A percentile compares a stretch with the other conserved stretches of the same genome.
phyloP scores from a whole-genome alignment of 2,888 invertebrate species.

The Orthonevra nobilis region DNA sequence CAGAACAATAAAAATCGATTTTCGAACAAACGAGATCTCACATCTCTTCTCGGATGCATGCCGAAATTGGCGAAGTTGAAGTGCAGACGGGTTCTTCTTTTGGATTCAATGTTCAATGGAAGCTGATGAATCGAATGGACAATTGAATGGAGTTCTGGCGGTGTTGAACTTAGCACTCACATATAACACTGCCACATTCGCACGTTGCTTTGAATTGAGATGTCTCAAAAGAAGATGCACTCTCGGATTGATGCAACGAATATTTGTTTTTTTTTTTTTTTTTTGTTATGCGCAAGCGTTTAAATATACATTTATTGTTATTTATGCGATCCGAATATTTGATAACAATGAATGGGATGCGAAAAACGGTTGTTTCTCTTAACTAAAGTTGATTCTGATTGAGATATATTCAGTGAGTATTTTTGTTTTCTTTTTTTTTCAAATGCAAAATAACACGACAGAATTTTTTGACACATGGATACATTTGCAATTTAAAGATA shows the following conservation, averaged over 20 bases:
- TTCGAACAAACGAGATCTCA: constrained; percentile 55
- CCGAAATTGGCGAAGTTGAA: constrained; percentile 52
- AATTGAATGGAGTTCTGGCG: constrained; percentile 60
- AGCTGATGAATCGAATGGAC: constrained; percentile 49
- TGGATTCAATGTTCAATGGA: constrained; percentile 58
- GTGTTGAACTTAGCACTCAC: constrained; percentile 67
- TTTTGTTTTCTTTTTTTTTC: too few species aligned
- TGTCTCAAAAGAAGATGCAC: constrained; percentile 51
- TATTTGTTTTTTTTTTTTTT: too few species aligned
- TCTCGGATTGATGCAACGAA: constrained; percentile 61
- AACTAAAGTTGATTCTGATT: constrained; percentile 1
- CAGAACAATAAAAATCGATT: constrained; percentile 70
- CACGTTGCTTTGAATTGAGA: constrained; percentile 54
- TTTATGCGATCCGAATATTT: constrained; percentile 65
- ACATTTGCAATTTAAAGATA: too few species aligned
- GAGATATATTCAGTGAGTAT: constrained; percentile 31
- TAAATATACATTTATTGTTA: constrained; percentile 70
- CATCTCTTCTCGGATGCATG: constrained; percentile 41
- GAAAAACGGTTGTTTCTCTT: neutral
- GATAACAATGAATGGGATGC: constrained; percentile 56
- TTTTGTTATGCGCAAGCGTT: constrained; percentile 40
- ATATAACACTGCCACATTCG: constrained; percentile 42
- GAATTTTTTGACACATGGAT: too few species aligned
- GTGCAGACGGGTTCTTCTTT: constrained; percentile 22
- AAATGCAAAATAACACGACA: constrained; percentile 3